Base-by-base conservation (phyloP, 1,140 invertebrate species). In the Zaprionus africanus region DNA sequence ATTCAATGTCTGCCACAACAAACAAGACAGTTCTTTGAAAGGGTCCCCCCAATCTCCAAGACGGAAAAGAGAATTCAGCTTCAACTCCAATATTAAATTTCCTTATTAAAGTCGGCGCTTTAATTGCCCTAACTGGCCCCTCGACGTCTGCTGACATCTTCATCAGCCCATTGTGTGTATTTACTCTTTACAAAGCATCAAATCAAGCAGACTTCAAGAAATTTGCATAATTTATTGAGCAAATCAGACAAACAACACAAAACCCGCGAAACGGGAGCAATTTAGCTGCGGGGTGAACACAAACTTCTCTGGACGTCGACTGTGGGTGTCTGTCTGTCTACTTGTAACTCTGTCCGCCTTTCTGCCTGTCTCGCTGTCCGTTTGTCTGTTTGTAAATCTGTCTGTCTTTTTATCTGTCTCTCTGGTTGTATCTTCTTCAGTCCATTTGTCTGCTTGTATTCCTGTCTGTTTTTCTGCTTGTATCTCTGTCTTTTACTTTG, bases 151-250 rank as follows among this genome's bases (percentile, higher is more conserved):
- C n/a, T 19, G 43, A 17, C 43, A 34, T 49, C 15, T 49, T 62
- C 60, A 51, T 62, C n/a, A 49, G 22, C 9, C 7, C 5, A 24
- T 22, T 53, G 22, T 31, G 15, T 19, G 17, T 51, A 36, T 51
- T 53, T 63, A 19, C n/a, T 38, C 22, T 28, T 62, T 49, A 46
- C 41, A 62, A 59, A 62, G 49, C 49, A 65, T 38, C 51, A 65
- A 63, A 63, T 63, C n/a, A 63, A 63, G 60, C 60, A 28, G 26
- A 67, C 24, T 54, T 67, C 17, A 60, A 58, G 11, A 59, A 63
- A 84, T 83, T 83, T 73, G 77, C 81, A 84, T 84, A 78, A 69
- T 61, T 77, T 60, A 74, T 64, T 49, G 59, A 62, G 51, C 57
- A 76, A 56, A 49, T 49, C 36, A 49, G 49, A 57, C 34, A 62